These are phyloP conservation scores for Egretta garzetta DNA, from an alignment of 2,113 vertebrate species.

Conservation along the genomic window DNA sequence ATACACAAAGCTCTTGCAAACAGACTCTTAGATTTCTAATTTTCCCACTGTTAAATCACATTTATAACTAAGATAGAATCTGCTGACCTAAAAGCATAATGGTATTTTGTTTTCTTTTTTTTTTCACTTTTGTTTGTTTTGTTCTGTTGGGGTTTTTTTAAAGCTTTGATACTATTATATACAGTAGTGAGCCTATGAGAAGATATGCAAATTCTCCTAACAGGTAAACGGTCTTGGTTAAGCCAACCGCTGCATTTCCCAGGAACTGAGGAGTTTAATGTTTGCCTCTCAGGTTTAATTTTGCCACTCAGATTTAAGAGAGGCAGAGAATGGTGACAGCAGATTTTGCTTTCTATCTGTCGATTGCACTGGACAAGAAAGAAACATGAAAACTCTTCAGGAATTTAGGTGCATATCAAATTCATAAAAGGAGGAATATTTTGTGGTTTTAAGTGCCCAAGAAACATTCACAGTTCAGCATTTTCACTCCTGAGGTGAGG, in stretches of 20 bases:
- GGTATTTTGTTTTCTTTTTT: neutral
- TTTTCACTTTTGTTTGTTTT: neutral
- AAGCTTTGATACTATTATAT: neutral
- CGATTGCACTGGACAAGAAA: neutral
- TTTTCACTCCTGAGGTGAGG: neutral
- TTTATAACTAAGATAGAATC: neutral
- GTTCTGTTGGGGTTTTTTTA: neutral
- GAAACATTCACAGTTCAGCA: neutral
- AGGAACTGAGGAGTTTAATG: neutral
- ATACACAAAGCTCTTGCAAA: neutral
- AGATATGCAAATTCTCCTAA: neutral
- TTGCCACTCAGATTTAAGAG: neutral
- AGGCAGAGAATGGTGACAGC: neutral
- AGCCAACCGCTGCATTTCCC: neutral
- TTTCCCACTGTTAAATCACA: neutral
- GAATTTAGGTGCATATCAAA: neutral
- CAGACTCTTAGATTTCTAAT: neutral
- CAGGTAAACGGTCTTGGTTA: neutral
- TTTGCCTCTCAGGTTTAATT: neutral
- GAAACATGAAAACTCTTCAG: neutral
- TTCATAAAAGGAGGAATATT: neutral
- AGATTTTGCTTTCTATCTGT: neutral
- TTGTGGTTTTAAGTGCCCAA: neutral
- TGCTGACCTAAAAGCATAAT: neutral
- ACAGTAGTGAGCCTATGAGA: neutral